Percentiles rank a stretch among this genome's conserved stretches.
Evolutionary conservation across 2,888 invertebrate genomes (phyloP).

Genomic region (Anorthoa munda): DNA sequence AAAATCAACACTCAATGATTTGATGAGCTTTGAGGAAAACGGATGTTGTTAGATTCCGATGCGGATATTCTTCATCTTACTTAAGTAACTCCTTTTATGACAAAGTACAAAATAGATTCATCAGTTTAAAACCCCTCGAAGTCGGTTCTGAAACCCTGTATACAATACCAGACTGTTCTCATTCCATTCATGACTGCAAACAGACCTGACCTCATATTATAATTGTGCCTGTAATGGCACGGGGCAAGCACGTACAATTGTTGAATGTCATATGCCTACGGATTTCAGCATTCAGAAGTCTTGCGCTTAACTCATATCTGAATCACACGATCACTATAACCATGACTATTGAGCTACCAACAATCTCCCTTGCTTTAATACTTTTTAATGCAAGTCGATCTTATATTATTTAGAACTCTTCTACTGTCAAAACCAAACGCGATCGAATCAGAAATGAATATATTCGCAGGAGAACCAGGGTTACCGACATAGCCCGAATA

Average conservation of each 20-base stretch:
- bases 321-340: no score
- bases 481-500: no score
- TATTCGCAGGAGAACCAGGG: no score
- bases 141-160: not conserved
- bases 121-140: not conserved
- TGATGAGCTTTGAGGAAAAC: not conserved
- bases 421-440: no score
- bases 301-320: not conserved
- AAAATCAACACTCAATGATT: not conserved
- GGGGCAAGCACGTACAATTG: slow-evolving; percentile 24
- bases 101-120: not conserved
- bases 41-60: not conserved
- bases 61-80: not conserved
- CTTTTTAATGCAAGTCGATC: no score
- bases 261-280: slow-evolving; percentile 1
- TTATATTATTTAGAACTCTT: no score
- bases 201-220: slow-evolving; percentile 19
- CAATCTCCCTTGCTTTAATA: no score
- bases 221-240: slow-evolving; percentile 31
- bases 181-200: slow-evolving; percentile 4
- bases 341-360: no score
- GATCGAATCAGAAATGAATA: no score
- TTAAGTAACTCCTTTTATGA: not conserved
- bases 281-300: not conserved
- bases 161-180: not conserved